phyloP scores from a whole-genome alignment of 2,113 vertebrate species.

The Hypomesus transpacificus region DNA sequence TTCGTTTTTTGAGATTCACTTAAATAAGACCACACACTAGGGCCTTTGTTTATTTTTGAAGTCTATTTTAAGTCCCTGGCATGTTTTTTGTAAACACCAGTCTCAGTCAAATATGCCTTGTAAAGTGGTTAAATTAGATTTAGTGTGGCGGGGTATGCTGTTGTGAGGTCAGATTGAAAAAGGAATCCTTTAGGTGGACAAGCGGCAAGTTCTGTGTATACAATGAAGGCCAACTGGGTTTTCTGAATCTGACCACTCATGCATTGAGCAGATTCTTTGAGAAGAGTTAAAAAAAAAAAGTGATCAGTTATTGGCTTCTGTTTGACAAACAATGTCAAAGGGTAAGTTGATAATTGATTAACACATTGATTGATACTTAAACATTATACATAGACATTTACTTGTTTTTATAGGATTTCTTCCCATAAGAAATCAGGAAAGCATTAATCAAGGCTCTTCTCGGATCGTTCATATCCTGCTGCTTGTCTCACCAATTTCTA shows the following conservation, averaged over 20 bases:
- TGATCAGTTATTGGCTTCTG: too few relatives aligned
- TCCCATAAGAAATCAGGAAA: too few relatives aligned
- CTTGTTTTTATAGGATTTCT: too few relatives aligned
- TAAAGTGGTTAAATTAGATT: slow-evolving; percentile 43
- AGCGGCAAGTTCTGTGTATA: too few relatives aligned
- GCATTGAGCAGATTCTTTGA: neutral
- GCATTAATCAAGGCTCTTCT: neutral
- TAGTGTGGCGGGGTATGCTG: slow-evolving; percentile 6
- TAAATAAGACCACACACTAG: neutral
- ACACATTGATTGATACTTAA: neutral
- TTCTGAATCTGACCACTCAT: neutral
- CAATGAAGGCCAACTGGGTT: too few relatives aligned
- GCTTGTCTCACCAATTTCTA: slow-evolving; percentile 6
- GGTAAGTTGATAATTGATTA: neutral
- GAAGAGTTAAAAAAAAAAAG: neutral
- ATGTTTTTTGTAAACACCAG: slow-evolving; percentile 25
- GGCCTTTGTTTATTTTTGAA: slow-evolving; percentile 18
- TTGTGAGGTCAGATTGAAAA: slow-evolving; percentile 14
- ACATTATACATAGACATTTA: too few relatives aligned
- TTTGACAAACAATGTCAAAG: too few relatives aligned
- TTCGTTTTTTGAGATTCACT: neutral
- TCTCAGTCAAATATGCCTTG: slow-evolving; percentile 26
- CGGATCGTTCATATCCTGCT: neutral
- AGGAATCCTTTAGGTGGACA: neutral
- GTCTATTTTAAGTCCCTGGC: slow-evolving; percentile 39